phyloP scores from a whole-genome alignment of 2,113 vertebrate species.

The Verasper variegatus region DNA sequence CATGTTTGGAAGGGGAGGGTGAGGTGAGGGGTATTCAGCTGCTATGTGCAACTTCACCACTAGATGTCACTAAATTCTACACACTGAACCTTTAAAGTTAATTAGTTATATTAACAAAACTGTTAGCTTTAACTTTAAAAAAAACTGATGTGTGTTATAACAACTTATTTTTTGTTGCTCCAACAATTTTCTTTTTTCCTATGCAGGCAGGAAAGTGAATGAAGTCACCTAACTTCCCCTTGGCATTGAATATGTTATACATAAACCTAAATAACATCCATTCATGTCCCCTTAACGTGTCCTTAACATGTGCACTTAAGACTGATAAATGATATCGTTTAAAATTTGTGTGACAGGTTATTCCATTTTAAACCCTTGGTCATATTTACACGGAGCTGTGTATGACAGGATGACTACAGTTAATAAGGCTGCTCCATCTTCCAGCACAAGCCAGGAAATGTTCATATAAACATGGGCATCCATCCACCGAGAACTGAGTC shows the following conservation, averaged over 20 bases:
- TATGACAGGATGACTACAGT: constrained; percentile 39
- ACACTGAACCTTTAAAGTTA: too few relatives aligned
- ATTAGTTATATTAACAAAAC: too few relatives aligned
- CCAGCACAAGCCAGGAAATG: constrained; percentile 57
- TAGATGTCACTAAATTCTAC: too few relatives aligned
- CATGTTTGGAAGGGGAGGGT: too few relatives aligned
- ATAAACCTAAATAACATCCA: background rate
- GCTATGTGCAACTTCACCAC: too few relatives aligned
- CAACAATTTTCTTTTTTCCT: background rate
- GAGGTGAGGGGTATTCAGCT: too few relatives aligned
- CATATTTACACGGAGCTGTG: constrained; percentile 13
- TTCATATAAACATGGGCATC: constrained; percentile 62
- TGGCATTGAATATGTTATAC: too few relatives aligned
- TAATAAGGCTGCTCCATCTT: constrained; percentile 47
- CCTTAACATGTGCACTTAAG: background rate
- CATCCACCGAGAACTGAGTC: constrained; percentile 55
- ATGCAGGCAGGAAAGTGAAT: too few relatives aligned
- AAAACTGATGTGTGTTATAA: background rate
- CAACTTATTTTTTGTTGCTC: too few relatives aligned
- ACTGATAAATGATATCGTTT: constrained; percentile 6
- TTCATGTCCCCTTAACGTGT: background rate
- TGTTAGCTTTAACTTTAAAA: too few relatives aligned
- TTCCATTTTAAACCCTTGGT: constrained; percentile 8
- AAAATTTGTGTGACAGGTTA: background rate
- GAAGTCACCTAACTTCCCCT: too few relatives aligned